phyloP scores from a whole-genome alignment of 2,113 vertebrate species.

The Sterna hirundo region DNA sequence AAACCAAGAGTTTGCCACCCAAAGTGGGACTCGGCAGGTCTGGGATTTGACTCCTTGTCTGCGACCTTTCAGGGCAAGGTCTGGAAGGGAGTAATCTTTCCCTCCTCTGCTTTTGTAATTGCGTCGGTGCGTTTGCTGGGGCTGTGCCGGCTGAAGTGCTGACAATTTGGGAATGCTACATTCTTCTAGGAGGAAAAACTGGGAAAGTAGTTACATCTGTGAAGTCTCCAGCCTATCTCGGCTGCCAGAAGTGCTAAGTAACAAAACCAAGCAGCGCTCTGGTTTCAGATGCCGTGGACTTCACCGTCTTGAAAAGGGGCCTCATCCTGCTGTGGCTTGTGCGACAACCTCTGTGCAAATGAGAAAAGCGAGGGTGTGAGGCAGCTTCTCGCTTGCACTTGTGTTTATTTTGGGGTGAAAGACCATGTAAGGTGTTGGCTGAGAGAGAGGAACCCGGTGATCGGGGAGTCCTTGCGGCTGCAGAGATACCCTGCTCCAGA shows the following conservation, averaged over 20 bases:
- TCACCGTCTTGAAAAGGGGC: accelerated
- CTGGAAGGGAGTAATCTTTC: background rate
- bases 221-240: background rate
- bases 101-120: background rate
- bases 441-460: accelerated
- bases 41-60: background rate
- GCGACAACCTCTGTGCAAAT: accelerated
- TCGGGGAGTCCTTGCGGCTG: background rate
- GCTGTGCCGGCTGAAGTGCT: background rate
- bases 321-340: background rate
- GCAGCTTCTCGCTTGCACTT: background rate
- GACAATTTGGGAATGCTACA: background rate
- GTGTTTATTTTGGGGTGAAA: background rate
- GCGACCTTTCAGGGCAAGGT: accelerated
- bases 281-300: background rate
- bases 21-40: background rate
- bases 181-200: background rate
- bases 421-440: accelerated
- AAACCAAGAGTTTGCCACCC: background rate
- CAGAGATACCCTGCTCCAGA: background rate
- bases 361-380: background rate
- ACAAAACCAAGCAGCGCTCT: accelerated
- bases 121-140: accelerated
- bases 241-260: background rate
- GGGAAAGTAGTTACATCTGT: background rate